These are phyloP conservation scores for Anolis carolinensis DNA, from an alignment of 2,113 vertebrate species.

Conservation along the genomic window DNA sequence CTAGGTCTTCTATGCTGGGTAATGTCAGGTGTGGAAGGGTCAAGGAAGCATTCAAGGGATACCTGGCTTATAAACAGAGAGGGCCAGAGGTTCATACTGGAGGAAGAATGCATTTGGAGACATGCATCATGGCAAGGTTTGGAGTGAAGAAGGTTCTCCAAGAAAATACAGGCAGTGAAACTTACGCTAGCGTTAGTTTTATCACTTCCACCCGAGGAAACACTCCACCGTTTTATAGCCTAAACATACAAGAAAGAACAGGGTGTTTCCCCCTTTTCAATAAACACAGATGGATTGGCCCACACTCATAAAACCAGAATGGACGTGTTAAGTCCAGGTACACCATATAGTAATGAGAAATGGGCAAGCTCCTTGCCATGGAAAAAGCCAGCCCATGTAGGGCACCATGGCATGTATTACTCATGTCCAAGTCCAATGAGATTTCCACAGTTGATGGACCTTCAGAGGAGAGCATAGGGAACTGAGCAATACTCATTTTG, in stretches of 20 bases:
- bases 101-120: constrained; percentile 14
- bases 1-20: background rate
- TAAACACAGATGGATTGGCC: background rate
- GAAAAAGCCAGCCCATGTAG: background rate
- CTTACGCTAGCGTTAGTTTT: constrained; percentile 85
- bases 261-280: constrained; percentile 3
- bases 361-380: background rate
- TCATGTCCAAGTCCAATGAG: background rate
- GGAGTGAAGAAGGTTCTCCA: background rate
- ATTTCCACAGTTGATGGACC: background rate
- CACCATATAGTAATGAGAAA: too few relatives aligned
- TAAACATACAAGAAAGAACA: constrained; percentile 59
- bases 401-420: background rate
- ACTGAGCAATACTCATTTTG: background rate
- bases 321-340: background rate
- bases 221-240: constrained; percentile 83
- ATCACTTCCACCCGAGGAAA: constrained; percentile 86
- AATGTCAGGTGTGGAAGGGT: background rate
- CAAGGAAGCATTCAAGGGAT: background rate
- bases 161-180: constrained; percentile 23
- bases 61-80: constrained; percentile 16
- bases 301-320: background rate
- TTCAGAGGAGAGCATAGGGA: background rate
- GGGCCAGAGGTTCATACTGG: background rate
- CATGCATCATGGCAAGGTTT: background rate